phyloP scores from a whole-genome alignment of 2,797 vertebrate species.

The Enteromius paludinosus region DNA sequence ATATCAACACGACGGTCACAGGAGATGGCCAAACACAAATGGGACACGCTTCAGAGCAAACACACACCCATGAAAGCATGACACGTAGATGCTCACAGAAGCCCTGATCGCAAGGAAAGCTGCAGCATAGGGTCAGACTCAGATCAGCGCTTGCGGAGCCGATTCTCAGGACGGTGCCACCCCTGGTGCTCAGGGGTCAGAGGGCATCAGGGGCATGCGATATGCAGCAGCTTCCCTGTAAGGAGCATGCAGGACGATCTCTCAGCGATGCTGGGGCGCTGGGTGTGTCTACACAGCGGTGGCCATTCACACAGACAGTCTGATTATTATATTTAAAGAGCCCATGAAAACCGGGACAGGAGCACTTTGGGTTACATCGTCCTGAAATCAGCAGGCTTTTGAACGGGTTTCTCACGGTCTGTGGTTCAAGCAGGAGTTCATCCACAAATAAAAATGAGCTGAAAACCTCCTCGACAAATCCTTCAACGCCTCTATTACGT shows the following conservation, averaged over 20 bases:
- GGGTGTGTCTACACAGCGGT: neutral
- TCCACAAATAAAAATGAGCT: neutral
- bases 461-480: neutral
- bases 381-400: neutral
- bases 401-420: too few relatives aligned
- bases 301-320: neutral
- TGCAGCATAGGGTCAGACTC: constrained; percentile 74
- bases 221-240: constrained; percentile 51
- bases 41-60: constrained; percentile 25
- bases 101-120: constrained; percentile 81
- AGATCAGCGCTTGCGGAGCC: neutral
- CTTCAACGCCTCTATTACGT: neutral
- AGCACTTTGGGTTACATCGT: neutral
- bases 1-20: constrained; percentile 6
- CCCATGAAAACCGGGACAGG: neutral
- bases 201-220: neutral
- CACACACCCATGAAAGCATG: constrained; percentile 21
- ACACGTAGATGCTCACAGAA: constrained; percentile 75
- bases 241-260: constrained; percentile 53
- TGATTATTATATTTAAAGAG: neutral
- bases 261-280: constrained; percentile 28
- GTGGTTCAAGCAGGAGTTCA: neutral
- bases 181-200: constrained; percentile 25
- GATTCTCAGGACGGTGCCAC: neutral
- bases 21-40: constrained; percentile 31